Percentiles rank a stretch among this genome's conserved stretches.
These are phyloP conservation scores for Hydrocynus forskahlii DNA, from an alignment of 2,797 vertebrate genomes.

Conservation along the genomic window DNA sequence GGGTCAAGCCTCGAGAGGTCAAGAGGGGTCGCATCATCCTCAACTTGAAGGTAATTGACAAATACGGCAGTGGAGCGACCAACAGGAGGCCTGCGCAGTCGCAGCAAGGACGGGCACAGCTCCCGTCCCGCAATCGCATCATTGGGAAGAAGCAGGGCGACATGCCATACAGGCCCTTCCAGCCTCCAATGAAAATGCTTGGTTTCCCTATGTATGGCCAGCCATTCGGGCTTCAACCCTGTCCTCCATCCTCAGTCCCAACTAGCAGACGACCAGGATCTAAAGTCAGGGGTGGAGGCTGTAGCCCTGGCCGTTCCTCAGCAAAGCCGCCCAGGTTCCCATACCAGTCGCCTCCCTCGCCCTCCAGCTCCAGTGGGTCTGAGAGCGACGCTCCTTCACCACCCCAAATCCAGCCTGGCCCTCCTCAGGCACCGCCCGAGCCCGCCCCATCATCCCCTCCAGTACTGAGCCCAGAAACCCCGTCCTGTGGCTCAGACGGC, in stretches of 20 bases:
- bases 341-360: constrained; percentile 67
- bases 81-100: constrained; percentile 60
- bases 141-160: constrained; percentile 95
- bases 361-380: constrained; percentile 71
- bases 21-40: constrained; percentile 96
- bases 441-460: constrained; percentile 50
- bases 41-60: constrained; percentile 97
- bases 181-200: constrained; percentile 93
- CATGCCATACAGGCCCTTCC: constrained; percentile 92
- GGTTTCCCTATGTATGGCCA: constrained; percentile 90
- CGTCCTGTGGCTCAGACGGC: constrained; percentile 52
- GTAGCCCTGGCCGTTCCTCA: constrained; percentile 14
- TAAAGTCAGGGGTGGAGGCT: constrained; percentile 30
- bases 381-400: constrained; percentile 61
- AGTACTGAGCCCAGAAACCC: constrained; percentile 52
- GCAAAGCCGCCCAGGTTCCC: constrained; percentile 53
- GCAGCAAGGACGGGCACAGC: constrained; percentile 83
- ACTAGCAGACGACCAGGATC: constrained; percentile 31
- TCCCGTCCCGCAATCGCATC: constrained; percentile 94
- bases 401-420: constrained; percentile 48
- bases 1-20: constrained; percentile 94
- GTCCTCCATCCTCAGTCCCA: constrained; percentile 63
- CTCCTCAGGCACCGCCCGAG: constrained; percentile 42
- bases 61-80: constrained; percentile 70
- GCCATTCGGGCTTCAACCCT: constrained; percentile 77